Evolutionary conservation across 2,888 invertebrate species (phyloP).

Genomic region (Cybosia mesomella): DNA sequence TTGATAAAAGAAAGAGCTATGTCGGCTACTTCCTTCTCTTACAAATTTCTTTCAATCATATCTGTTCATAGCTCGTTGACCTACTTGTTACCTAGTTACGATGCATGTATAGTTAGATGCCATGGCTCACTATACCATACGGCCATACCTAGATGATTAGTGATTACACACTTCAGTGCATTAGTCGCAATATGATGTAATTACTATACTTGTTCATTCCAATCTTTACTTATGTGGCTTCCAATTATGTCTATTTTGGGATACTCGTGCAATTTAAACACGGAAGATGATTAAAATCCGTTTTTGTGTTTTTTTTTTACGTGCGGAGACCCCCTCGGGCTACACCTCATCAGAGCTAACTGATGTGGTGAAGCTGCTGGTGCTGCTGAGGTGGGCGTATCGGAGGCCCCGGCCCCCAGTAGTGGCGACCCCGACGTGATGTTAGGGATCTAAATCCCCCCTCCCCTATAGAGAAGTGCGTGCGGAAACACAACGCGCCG

Average conservation of each 20-base stretch:
- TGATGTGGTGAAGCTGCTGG: no score
- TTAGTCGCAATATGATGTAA: constrained; percentile 4
- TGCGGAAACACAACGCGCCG: no score
- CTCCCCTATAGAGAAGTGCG: no score
- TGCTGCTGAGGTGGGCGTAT: no score
- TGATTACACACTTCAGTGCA: constrained; percentile 4
- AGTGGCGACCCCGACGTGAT: no score
- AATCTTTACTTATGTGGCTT: not conserved
- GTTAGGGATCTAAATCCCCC: no score
- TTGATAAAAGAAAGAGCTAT: not conserved
- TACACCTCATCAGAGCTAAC: no score
- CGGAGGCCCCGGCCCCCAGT: no score
- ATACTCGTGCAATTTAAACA: constrained; percentile 3
- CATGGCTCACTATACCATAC: not conserved
- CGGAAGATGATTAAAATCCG: not conserved
- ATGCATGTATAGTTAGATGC: not conserved
- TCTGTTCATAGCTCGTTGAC: not conserved
- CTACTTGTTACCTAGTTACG: not conserved
- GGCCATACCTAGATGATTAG: not conserved
- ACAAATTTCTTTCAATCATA: not conserved
- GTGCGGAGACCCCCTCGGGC: no score
- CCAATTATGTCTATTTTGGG: constrained; percentile 6
- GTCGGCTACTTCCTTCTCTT: not conserved
- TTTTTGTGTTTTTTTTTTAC: no score
- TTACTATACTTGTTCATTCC: not conserved